Evolutionary conservation across 2,113 vertebrate genomes (phyloP), one percentile per base, ranked within the genome.

Genomic region (Chaetops frenatus): DNA sequence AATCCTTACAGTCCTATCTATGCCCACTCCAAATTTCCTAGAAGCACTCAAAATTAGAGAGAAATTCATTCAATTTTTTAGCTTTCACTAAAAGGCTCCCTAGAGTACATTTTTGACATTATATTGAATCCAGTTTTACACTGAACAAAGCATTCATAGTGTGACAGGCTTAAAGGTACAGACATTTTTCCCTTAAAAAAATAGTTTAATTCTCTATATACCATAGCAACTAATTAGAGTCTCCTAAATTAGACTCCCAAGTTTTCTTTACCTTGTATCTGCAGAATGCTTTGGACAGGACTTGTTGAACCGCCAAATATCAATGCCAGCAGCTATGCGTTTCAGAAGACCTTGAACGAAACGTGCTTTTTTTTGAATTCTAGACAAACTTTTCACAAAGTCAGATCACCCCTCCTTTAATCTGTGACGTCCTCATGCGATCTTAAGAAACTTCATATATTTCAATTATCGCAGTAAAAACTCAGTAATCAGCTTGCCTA

Each of bases 281-380:
- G 29, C 54, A 91, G 73, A 92, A 92, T 58, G 51, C 50, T 80
- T 88, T 28, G 60, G 62, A 93, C 45, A 2, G 78, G 82, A 92
- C 76, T 80, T 77, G 44, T 3, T 79, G 29, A 91, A 81, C 64
- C 0, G 1, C 44, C 81, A 91, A 87, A 85, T 64, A 85, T 36
- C 89, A 96, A 69, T 47, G 58, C 25, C 90, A 79, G 44, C 20
- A 94, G 31, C 60, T 56, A 62, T 0, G 10, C 35, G 47, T 44
- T 95, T 82, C 48, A 56, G 53, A 86, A 36, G 74, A 89, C 91
- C 78, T 91, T 94, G 83, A 92, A 94, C 56, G 31, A 86, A 80
- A 57, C 0, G 4, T 31, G 45, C 23, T 50, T 90, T 82, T 80
- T 67, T 27, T 53, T 38, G 24, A 83, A 60, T 74, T 72, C 62